Conservation (phyloP, 2,888 invertebrate species). For the Malacosoma neustria region DNA sequence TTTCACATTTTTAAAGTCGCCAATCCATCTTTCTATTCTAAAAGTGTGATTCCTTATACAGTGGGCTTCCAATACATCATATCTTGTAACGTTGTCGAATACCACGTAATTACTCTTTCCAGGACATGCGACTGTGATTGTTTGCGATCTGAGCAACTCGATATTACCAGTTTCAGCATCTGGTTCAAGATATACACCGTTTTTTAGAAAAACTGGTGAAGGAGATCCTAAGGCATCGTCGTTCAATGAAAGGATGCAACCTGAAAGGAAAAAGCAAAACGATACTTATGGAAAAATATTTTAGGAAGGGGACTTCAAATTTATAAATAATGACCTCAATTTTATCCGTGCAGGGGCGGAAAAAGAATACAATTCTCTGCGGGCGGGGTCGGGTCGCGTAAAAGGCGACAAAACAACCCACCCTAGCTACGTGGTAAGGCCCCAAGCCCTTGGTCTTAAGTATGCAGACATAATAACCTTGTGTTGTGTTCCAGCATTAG, state of each 20-base stretch:
- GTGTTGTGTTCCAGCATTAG: too few species aligned
- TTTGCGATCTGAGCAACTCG: slow-evolving; percentile 28
- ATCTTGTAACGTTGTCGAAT: slow-evolving; percentile 24
- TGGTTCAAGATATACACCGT: slow-evolving; percentile 32
- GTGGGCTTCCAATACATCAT: slow-evolving; percentile 29
- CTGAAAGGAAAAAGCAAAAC: slow-evolving; percentile 26
- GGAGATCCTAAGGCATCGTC: slow-evolving; percentile 37
- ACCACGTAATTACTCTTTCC: slow-evolving; percentile 30
- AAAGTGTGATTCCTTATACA: slow-evolving; percentile 39
- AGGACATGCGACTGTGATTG: slow-evolving; percentile 38
- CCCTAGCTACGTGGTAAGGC: too few species aligned
- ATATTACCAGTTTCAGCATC: slow-evolving; percentile 26
- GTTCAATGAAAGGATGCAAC: slow-evolving; percentile 35
- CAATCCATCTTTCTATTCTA: slow-evolving; percentile 32
- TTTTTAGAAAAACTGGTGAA: slow-evolving; percentile 41
- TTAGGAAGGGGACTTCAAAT: too few species aligned
- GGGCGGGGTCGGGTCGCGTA: too few species aligned
- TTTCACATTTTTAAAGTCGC: slow-evolving; percentile 34
- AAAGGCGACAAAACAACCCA: too few species aligned
- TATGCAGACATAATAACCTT: too few species aligned
- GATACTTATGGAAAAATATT: too few species aligned
- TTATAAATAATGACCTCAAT: too few species aligned
- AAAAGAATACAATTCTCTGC: too few species aligned
- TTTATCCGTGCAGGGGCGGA: too few species aligned
- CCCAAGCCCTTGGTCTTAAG: too few species aligned